These are phyloP conservation scores for Montipora cactus DNA, from an alignment of 64 coral and sea anemone species.

Conservation along the genomic window DNA sequence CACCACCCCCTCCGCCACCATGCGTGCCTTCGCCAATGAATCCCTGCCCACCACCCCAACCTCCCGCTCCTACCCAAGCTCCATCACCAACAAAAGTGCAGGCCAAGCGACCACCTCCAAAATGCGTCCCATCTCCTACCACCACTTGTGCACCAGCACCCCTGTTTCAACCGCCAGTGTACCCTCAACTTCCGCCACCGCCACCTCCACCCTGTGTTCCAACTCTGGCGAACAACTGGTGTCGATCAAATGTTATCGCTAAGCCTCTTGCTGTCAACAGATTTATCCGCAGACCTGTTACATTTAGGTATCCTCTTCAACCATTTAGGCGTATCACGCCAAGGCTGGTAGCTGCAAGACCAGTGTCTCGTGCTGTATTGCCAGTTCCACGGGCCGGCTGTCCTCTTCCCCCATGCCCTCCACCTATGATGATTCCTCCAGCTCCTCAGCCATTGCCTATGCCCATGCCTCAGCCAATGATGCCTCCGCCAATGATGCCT, in stretches of 20 bases:
- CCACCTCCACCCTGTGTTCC: slow-evolving; percentile 38
- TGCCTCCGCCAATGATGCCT: slow-evolving; percentile 7
- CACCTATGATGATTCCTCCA: slow-evolving; percentile 33
- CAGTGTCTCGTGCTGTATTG: slow-evolving; percentile 41
- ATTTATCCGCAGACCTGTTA: slow-evolving; percentile 19
- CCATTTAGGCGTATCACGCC: slow-evolving; percentile 38
- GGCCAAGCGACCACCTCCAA: slow-evolving; percentile 34
- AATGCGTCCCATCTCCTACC: background rate
- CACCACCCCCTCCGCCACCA: slow-evolving; percentile 26
- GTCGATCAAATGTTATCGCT: slow-evolving; percentile 27
- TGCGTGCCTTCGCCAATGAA: slow-evolving; percentile 12
- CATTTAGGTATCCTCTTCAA: slow-evolving; percentile 39
- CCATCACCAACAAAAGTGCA: slow-evolving; percentile 4
- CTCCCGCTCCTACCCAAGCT: slow-evolving; percentile 17
- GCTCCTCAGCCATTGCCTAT: background rate
- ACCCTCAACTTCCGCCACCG: slow-evolving; percentile 1
- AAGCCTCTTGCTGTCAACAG: slow-evolving; percentile 18
- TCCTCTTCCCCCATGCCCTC: background rate
- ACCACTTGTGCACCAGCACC: background rate
- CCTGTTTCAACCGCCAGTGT: slow-evolving; percentile 6
- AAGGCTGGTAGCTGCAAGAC: slow-evolving; percentile 35
- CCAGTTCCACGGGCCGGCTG: slow-evolving; percentile 18
- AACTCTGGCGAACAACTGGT: slow-evolving; percentile 42
- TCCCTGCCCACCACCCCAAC: slow-evolving; percentile 16
- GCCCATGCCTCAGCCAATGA: background rate